Evolutionary conservation across 2,888 invertebrate genomes (phyloP).

Genomic region (Torymus texanus): DNA sequence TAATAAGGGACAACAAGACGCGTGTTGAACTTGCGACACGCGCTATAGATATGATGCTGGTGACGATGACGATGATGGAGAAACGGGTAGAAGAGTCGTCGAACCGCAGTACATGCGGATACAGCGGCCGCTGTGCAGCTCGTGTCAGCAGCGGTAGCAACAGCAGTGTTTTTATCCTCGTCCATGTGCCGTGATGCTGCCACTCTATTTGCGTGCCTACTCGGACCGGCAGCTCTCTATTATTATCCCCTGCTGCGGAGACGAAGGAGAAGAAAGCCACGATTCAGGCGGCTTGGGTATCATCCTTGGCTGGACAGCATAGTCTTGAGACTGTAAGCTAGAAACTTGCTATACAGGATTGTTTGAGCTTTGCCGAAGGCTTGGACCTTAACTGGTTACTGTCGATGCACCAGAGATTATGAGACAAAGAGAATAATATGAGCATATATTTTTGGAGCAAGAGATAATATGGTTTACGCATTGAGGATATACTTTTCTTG

Average conservation of each 20-base stretch:
- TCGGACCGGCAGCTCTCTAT: constrained; percentile 55
- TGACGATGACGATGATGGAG: too few species aligned
- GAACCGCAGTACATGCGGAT: constrained; percentile 17
- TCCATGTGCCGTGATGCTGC: constrained; percentile 60
- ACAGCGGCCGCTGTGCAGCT: neutral
- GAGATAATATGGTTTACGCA: neutral
- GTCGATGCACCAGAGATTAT: neutral
- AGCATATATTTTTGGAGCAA: constrained; percentile 14
- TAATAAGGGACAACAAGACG: too few species aligned
- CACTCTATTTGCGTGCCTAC: constrained; percentile 57
- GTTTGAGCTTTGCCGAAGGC: too few species aligned
- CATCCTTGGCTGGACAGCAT: constrained; percentile 27
- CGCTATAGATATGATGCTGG: too few species aligned
- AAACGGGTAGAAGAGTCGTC: too few species aligned
- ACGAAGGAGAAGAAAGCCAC: constrained; percentile 18
- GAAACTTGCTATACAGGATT: too few species aligned
- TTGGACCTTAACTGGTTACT: neutral
- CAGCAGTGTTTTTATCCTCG: neutral
- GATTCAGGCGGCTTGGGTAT: neutral
- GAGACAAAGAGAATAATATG: neutral
- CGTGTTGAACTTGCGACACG: too few species aligned
- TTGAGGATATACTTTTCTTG: too few species aligned
- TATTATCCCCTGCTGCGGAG: constrained; percentile 36
- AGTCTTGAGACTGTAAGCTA: too few species aligned
- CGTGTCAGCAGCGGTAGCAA: too few species aligned